Base-by-base conservation (phyloP, 2,797 vertebrate genomes). In the Acanthurus leucopareius region DNA sequence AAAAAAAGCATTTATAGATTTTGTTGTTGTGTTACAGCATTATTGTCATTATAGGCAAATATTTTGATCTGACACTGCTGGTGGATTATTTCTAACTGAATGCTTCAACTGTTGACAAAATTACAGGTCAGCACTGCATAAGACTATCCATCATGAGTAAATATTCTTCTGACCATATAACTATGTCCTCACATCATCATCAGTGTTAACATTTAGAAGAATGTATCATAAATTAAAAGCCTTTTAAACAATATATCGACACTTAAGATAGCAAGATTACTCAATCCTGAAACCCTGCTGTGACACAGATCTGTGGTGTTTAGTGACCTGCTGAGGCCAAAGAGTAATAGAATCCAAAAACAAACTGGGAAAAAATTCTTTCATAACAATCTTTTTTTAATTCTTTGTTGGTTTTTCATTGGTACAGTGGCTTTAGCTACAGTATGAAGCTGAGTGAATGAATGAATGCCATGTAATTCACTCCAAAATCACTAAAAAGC, bases 401-500 rank as follows among this genome's bases (percentile, higher is more conserved):
- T 80, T 1, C 40, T 10, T 47, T 73, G 0, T 19, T 62, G 66
- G 10, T 4, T 71, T 74, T 59, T 35, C 14, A 75, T 76, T 53
- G 17, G 40, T 81, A 73, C 65, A 68, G 7, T 19, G 48, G 14
- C 61, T 73, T 54, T 45, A 56, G n/a, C 64, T 60, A 65, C 56
- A 69, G 22, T 25, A 63, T 59, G 47, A 65, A 25, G 51, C 40
- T 49, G 44, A 64, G 77, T 70, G 59, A 67, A 35, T 35, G 32
- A 35, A 66, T 59, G 42, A 57, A 74, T 45, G 53, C 22, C 10
- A 15, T 57, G 40, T 42, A 59, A 48, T 54, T 79, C 51, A 82
- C 51, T 63, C 58, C 17, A 28, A 64, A 79, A 48, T 75, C 59
- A 86, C 75, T 11, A 25, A 16, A 80, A 80, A 72, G 79, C 77